Evolutionary conservation across 2,113 vertebrate species (phyloP), one percentile per base, ranked within the genome.

Genomic region (Neotragus moschatus): DNA sequence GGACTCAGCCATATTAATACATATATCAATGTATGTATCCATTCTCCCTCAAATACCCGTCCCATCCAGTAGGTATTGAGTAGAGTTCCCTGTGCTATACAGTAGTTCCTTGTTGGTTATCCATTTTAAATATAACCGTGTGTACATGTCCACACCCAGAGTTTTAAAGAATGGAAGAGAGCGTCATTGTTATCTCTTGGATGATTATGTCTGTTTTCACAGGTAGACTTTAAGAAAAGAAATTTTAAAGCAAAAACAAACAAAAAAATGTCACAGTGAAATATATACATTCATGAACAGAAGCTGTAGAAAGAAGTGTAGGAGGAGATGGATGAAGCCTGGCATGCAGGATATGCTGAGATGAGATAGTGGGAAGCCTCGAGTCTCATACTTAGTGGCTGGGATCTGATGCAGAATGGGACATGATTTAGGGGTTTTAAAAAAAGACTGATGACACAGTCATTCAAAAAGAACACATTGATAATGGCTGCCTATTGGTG

Each of bases 341-440:
- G 3, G 80, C 3, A 1, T 1, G 0, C 36, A 3, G 10, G 8
- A 3, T 5, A 21, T 9, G 7, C 13, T 1, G 1, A 47, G 33
- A 45, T 7, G 1, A 5, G 16, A 7, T 2, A 21, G 7, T 11
- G 10, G 15, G 43, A 11, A 12, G 21, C 12, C 9, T 45, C 58
- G 66, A 49, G 10, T 4, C 0, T 43, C 47, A 2, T 6, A n/a
- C 10, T 13, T 28, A 7, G 2, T 30, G 1, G 6, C 30, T 43
- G 45, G 90, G 13, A 4, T 33, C 75, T 80, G n/a, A 17, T 26
- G 12, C n/a, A 19, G 25, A 47, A 30, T 33, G 43, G 30, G 19
- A 45, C 7, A 15, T 13, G 25, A 47, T 17, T 73, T 9, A 79
- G 4, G 28, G 36, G 2, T 61, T 92, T 70, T 47, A 2, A 51